A percentile compares a stretch with the other conserved stretches of the same genome.
These are phyloP conservation scores for Phodopus roborovskii DNA, from an alignment of 2,113 vertebrate genomes.

Conservation along the genomic window DNA sequence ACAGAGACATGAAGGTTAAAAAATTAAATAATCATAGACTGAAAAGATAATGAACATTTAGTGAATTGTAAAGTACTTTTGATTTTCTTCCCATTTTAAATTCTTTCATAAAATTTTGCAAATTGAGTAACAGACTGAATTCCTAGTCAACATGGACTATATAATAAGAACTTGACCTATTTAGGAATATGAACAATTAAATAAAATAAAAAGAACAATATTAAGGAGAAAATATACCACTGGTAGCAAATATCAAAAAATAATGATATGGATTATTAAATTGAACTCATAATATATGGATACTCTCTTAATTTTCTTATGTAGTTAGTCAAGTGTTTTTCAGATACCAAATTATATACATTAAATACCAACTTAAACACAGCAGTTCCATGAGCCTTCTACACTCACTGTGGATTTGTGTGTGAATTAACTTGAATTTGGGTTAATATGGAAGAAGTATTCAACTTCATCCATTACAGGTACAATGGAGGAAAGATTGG, in stretches of 20 bases:
- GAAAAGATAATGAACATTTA: not conserved
- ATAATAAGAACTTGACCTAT: not conserved
- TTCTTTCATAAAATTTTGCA: not conserved
- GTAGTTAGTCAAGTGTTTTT: not conserved
- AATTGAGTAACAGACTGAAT: not conserved
- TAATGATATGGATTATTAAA: not conserved
- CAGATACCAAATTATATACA: not conserved
- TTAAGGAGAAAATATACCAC: not conserved
- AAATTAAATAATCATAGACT: not conserved
- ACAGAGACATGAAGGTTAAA: not conserved
- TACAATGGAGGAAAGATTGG: conserved; percentile 61
- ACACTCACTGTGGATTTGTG: not conserved
- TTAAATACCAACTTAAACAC: not conserved
- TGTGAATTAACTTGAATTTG: not conserved
- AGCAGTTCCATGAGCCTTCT: not conserved
- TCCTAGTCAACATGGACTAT: too few relatives aligned
- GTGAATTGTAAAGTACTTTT: not conserved
- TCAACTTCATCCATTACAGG: not conserved
- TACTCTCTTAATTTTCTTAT: not conserved
- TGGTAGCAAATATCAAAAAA: not conserved
- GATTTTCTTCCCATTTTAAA: not conserved
- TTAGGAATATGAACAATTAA: not conserved
- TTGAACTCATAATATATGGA: not conserved
- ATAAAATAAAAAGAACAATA: not conserved
- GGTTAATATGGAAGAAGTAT: not conserved